These are phyloP conservation scores for Prenolepis imparis DNA, from an alignment of 2,888 invertebrate species.

Conservation along the genomic window DNA sequence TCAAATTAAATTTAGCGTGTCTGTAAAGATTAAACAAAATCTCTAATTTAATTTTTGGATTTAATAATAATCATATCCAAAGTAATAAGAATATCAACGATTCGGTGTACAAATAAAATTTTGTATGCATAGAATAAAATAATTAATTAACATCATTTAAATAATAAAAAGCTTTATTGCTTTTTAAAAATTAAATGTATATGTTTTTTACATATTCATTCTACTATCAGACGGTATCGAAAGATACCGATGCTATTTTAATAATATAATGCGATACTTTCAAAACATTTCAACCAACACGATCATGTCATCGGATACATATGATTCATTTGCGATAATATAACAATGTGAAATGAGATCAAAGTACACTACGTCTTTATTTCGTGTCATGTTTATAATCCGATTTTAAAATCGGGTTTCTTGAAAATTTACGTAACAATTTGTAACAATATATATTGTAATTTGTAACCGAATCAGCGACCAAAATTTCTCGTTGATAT, in stretches of 20 bases:
- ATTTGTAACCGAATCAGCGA: conserved; percentile 5
- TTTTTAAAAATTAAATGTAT: background rate
- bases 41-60: background rate
- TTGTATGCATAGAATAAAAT: background rate
- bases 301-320: conserved; percentile 21
- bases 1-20: background rate
- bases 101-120: background rate
- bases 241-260: conserved; percentile 18
- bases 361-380: conserved; percentile 4
- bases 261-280: conserved; percentile 10
- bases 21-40: background rate
- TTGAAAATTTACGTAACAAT: background rate
- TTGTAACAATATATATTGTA: background rate
- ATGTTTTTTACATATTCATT: background rate
- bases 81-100: background rate
- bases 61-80: background rate
- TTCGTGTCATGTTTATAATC: background rate
- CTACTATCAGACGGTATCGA: background rate
- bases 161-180: background rate
- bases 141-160: background rate
- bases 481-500: background rate
- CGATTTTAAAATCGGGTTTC: background rate
- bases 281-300: conserved; percentile 11
- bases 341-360: conserved; percentile 29
- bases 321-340: conserved; percentile 56